phyloP scores from a whole-genome alignment of 1,140 invertebrate species.

The Atta cephalotes region DNA sequence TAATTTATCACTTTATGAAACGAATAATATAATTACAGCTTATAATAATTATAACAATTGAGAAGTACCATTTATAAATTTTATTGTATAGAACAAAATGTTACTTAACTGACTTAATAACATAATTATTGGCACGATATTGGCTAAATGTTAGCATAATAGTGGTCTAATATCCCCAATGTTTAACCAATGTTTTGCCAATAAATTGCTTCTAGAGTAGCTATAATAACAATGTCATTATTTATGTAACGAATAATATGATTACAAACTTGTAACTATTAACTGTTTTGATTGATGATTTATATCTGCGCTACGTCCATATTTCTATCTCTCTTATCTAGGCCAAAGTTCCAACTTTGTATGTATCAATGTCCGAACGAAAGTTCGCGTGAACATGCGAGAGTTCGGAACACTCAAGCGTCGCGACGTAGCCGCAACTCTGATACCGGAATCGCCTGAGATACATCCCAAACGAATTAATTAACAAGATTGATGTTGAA shows the following conservation, averaged over 20 bases:
- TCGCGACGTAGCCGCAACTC: conserved; percentile 20
- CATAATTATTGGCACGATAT: too few species aligned
- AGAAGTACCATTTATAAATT: background rate
- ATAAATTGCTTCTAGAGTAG: background rate
- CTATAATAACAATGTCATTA: background rate
- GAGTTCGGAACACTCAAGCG: conserved; percentile 8
- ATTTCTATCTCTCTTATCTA: background rate
- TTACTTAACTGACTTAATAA: background rate
- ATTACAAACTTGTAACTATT: background rate
- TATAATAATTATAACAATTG: too few species aligned
- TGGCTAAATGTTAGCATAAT: too few species aligned
- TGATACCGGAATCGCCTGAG: background rate
- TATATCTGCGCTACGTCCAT: background rate
- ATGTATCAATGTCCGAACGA: conserved; percentile 25
- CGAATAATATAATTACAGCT: background rate
- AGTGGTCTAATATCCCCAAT: too few species aligned
- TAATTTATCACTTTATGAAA: background rate
- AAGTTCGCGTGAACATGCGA: conserved; percentile 12
- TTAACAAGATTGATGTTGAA: conserved; percentile 72
- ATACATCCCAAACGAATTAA: conserved; percentile 63
- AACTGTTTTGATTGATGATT: conserved; percentile 1
- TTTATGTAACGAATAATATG: background rate
- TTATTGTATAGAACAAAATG: background rate
- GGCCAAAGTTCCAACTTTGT: background rate
- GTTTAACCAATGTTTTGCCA: too few species aligned